Base-by-base conservation (phyloP, 1,140 invertebrate genomes). In the Drosophila kanapiae region DNA sequence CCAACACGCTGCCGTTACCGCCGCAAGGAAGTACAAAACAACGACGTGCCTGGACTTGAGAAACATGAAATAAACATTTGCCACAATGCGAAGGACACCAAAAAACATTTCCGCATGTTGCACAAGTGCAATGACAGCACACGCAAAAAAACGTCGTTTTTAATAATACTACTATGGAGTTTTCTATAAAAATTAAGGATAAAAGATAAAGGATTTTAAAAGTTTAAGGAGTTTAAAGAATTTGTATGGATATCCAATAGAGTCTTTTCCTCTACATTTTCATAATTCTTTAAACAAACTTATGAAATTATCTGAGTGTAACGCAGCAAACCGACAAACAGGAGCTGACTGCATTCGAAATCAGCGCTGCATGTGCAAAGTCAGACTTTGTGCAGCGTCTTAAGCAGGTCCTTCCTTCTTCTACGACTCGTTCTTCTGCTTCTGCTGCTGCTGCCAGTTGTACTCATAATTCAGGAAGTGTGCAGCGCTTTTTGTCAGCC, bases 21-120 rank as follows among this genome's bases (percentile, higher is more conserved):
- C 64, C 38, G 23, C 60, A 58, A 11, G 33, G 6, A 8, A 54
- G 51, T 10, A 56, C 75, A 65, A 71, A 69, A 75, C 84, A 71
- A 80, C 83, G 75, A 90, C 84, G 85, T 90, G 84, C 70, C 62
- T 40, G 58, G 84, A 88, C 81, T 90, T 59, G 31, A 61, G 74
- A 78, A 88, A 88, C 65, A 90, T 88, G 85, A 90, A 88, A 88
- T 88, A 88, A 88, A 88, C 85, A 88, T 88, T 88, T 86, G 69
- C 53, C 67, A 72, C 69, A 71, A 72, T 72, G 69, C 67, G 53
- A 72, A 59, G 69, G 67, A 72, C 67, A 59, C 69, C 51, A 60
- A 64, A 58, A 23, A 76, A 85, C 63, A 81, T 84, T 85, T 84
- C 74, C 82, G 74, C 70, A 79, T 84, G 60, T 70, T 37, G 70